Evolutionary conservation across 2,797 vertebrate genomes (phyloP).

Genomic region (Helostoma temminkii): DNA sequence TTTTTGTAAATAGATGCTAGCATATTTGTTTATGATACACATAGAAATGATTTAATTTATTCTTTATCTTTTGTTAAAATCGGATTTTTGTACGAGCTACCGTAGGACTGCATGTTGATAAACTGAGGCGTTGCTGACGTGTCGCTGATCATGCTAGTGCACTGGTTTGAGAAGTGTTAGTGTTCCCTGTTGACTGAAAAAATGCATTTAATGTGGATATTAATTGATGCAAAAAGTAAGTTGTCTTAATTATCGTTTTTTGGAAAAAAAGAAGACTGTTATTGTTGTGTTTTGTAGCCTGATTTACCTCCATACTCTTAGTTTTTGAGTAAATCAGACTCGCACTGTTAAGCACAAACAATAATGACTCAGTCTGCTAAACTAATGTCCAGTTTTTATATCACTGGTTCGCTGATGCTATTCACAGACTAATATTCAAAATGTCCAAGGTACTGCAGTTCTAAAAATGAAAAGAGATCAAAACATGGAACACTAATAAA

Average conservation of each 20-base stretch:
- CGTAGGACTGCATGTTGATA: slow-evolving; percentile 83
- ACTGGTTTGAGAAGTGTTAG: slow-evolving; percentile 77
- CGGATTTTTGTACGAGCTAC: slow-evolving; percentile 76
- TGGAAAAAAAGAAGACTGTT: slow-evolving; percentile 15
- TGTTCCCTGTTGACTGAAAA: slow-evolving; percentile 74
- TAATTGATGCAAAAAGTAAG: slow-evolving; percentile 41
- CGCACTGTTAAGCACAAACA: slow-evolving; percentile 66
- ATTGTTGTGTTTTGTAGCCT: slow-evolving; percentile 40
- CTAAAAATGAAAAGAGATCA: slow-evolving; percentile 26
- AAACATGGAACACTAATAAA: slow-evolving; percentile 78
- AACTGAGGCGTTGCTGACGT: slow-evolving; percentile 60
- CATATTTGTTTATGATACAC: slow-evolving; percentile 81
- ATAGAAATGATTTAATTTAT: slow-evolving; percentile 86
- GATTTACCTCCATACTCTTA: slow-evolving; percentile 18
- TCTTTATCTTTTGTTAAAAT: slow-evolving; percentile 76
- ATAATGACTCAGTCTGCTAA: slow-evolving; percentile 18
- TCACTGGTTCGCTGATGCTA: slow-evolving; percentile 23
- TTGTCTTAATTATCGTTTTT: slow-evolving; percentile 42
- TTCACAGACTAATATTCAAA: slow-evolving; percentile 2
- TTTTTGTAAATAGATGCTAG: slow-evolving; percentile 86
- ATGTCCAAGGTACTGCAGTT: slow-evolving; percentile 2
- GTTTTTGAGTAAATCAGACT: slow-evolving; percentile 41
- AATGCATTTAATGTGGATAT: slow-evolving; percentile 36
- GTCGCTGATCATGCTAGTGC: slow-evolving; percentile 65
- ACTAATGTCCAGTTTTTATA: slow-evolving; percentile 8